Percentiles rank a stretch among this genome's conserved stretches.
Evolutionary conservation across 2,888 invertebrate species (phyloP).

Genomic region (Saturnia japonica): DNA sequence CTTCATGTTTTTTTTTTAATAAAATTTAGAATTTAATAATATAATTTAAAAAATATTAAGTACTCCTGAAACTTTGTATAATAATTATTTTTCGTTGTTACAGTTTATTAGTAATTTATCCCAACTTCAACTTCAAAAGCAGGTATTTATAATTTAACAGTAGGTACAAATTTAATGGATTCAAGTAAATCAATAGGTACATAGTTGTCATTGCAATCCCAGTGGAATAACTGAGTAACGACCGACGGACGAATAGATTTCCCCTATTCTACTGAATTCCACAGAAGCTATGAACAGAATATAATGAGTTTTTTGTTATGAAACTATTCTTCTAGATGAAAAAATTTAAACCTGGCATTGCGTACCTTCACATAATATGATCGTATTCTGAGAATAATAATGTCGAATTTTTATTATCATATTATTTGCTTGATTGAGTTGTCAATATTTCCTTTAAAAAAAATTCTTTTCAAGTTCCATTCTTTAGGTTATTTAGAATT

Average conservation of each 20-base stretch:
- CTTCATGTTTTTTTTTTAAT: background rate
- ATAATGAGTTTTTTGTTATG: background rate
- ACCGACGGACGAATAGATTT: constrained; percentile 26
- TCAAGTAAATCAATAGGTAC: constrained; percentile 8
- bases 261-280: too few relatives aligned
- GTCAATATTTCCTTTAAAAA: background rate
- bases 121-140: background rate
- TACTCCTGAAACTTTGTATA: too few relatives aligned
- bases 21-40: background rate
- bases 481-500: too few relatives aligned
- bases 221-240: constrained; percentile 21
- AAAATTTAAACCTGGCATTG: background rate
- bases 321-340: background rate
- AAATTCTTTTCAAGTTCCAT: background rate
- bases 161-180: constrained; percentile 2
- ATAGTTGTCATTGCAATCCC: constrained; percentile 23
- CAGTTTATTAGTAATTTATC: too few relatives aligned
- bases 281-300: background rate
- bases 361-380: background rate
- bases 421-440: background rate
- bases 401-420: background rate
- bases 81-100: too few relatives aligned
- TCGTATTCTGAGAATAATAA: background rate
- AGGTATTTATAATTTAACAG: constrained; percentile 9
- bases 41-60: too few relatives aligned